These are phyloP conservation scores for Poecilobothrus nobilitatus DNA, from an alignment of 2,888 invertebrate species.

Conservation along the genomic window DNA sequence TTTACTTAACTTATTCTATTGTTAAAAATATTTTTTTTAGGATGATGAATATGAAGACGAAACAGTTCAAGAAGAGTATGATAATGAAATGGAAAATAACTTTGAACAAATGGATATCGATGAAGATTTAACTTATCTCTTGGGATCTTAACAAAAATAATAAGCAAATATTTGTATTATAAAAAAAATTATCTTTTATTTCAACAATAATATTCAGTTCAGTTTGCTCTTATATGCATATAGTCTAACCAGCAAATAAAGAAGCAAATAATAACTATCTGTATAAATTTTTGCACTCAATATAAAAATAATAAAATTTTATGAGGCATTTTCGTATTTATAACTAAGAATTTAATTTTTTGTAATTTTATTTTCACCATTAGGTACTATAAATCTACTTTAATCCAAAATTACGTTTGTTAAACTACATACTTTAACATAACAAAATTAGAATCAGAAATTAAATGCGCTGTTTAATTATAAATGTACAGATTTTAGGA, in stretches of 20 bases:
- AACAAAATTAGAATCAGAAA: neutral
- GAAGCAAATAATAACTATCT: neutral
- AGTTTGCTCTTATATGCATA: neutral
- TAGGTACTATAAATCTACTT: neutral
- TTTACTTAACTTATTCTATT: neutral
- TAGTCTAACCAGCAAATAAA: neutral
- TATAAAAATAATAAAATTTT: neutral
- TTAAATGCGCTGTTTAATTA: neutral
- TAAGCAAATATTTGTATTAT: neutral
- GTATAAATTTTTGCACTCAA: neutral
- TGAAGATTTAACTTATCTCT: neutral
- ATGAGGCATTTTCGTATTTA: neutral
- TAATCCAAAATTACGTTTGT: neutral
- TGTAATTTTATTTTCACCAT: neutral
- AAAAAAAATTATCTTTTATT: neutral
- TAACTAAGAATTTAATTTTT: neutral
- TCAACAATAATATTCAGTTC: neutral
- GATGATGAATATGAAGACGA: neutral
- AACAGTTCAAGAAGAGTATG: conserved; percentile 20
- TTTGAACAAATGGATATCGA: conserved; percentile 30
- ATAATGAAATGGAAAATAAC: conserved; percentile 27
- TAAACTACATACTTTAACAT: neutral
- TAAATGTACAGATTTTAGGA: neutral
- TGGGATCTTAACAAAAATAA: neutral
- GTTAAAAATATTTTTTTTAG: conserved; percentile 10